Evolutionary conservation across 2,113 vertebrate species (phyloP).

Genomic region (Muntiacus muntjak): DNA sequence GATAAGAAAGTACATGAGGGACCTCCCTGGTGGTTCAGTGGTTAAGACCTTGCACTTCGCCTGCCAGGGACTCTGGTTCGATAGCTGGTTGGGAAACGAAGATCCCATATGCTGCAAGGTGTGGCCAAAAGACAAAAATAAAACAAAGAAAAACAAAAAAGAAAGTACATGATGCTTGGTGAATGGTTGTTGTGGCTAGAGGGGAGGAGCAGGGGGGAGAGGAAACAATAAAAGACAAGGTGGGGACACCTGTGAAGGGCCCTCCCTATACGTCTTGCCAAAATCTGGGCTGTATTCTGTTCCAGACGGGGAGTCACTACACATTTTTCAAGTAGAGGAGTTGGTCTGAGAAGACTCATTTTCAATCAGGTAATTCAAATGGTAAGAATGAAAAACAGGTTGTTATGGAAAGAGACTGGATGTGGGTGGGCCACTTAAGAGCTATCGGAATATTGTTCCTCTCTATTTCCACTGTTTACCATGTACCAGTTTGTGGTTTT

Average conservation of each 20-base stretch:
- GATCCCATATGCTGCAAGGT: not conserved
- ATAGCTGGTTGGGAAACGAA: not conserved
- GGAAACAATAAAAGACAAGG: not conserved
- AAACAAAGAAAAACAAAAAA: not conserved
- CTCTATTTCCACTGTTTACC: not conserved
- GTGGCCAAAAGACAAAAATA: not conserved
- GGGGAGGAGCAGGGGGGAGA: not conserved
- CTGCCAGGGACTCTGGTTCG: not conserved
- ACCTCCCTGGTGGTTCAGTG: not conserved
- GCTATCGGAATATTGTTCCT: not conserved
- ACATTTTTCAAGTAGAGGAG: not conserved
- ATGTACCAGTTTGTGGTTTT: not conserved
- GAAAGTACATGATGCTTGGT: not conserved
- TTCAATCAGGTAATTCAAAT: not conserved
- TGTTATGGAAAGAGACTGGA: not conserved
- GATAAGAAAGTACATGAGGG: not conserved
- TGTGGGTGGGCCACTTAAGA: not conserved
- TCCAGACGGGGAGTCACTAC: not conserved
- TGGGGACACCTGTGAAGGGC: not conserved
- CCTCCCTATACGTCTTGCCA: not conserved
- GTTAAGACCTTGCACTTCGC: not conserved
- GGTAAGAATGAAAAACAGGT: not conserved
- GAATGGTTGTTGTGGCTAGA: not conserved
- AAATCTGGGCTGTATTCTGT: not conserved
- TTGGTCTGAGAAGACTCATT: not conserved